Conservation (phyloP, 2,888 invertebrate genomes). For the Polia nebulosa region DNA sequence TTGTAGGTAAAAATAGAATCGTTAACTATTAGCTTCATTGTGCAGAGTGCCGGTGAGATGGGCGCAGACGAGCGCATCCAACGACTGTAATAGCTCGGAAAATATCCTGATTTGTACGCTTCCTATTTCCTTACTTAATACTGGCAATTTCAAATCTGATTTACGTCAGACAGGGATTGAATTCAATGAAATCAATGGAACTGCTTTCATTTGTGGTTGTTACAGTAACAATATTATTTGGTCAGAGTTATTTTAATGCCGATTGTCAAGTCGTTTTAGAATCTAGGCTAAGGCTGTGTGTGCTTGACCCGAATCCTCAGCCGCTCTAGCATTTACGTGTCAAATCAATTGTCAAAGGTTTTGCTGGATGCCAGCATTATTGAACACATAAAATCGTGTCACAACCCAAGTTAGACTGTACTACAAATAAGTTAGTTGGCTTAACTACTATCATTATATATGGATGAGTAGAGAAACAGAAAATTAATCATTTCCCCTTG, state of each 20-base stretch:
- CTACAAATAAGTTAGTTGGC: neutral
- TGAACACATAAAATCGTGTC: neutral
- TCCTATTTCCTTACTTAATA: conserved; percentile 44
- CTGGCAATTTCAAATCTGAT: conserved; percentile 51
- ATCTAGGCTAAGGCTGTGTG: neutral
- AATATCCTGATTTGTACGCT: conserved; percentile 69
- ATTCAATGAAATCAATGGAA: conserved; percentile 8
- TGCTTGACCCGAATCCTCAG: conserved; percentile 3
- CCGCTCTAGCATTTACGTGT: neutral
- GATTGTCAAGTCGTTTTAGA: neutral
- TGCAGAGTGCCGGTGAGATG: conserved; percentile 51
- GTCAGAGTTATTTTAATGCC: neutral
- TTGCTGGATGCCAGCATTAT: neutral
- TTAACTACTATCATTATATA: neutral
- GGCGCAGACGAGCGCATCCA: conserved; percentile 52
- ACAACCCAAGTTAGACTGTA: neutral
- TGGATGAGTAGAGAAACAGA: neutral
- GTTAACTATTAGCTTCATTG: conserved; percentile 68
- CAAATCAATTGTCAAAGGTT: neutral
- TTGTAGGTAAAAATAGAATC: conserved; percentile 28
- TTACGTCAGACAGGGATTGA: conserved; percentile 30
- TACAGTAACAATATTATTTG: neutral
- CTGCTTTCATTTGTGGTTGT: neutral
- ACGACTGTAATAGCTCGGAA: conserved; percentile 67
- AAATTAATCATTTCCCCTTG: neutral